Conservation (phyloP, 2,113 vertebrate genomes). For the Chloropsis hardwickii region DNA sequence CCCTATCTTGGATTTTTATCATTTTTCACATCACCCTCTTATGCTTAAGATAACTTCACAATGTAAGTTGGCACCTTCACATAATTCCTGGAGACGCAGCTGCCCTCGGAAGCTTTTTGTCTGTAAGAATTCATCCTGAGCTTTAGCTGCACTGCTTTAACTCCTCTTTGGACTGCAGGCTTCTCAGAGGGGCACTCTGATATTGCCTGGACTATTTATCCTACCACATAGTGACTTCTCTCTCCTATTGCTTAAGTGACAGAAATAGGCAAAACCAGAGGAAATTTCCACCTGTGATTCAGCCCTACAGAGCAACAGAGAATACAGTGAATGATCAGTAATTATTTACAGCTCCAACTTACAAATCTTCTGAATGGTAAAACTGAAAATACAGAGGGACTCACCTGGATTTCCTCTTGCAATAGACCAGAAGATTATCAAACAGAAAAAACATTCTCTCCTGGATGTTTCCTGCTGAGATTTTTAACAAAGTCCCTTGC, state of each 20-base stretch:
- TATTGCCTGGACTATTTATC: neutral
- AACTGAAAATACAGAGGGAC: neutral
- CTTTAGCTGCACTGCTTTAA: neutral
- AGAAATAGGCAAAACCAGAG: neutral
- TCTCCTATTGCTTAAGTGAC: neutral
- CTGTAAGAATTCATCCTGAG: neutral
- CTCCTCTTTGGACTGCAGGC: neutral
- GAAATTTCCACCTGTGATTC: neutral
- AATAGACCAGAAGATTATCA: constrained; percentile 96
- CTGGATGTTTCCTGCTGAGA: constrained; percentile 98
- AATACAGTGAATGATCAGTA: neutral
- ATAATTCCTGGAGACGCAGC: neutral
- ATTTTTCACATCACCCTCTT: neutral
- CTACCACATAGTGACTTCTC: neutral
- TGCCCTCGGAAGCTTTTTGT: neutral
- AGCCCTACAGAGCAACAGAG: neutral
- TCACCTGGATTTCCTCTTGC: constrained; percentile 97
- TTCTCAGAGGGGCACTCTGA: neutral
- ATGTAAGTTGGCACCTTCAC: neutral
- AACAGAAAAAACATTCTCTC: constrained; percentile 98
- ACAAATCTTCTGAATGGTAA: neutral
- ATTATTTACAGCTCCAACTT: neutral
- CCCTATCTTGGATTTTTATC: neutral
- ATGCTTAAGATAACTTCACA: neutral
- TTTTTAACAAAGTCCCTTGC: constrained; percentile 93